Percentiles rank a stretch among this genome's conserved stretches.
Conservation (phyloP, 2,888 invertebrate genomes). For the Vanessa cardui region DNA sequence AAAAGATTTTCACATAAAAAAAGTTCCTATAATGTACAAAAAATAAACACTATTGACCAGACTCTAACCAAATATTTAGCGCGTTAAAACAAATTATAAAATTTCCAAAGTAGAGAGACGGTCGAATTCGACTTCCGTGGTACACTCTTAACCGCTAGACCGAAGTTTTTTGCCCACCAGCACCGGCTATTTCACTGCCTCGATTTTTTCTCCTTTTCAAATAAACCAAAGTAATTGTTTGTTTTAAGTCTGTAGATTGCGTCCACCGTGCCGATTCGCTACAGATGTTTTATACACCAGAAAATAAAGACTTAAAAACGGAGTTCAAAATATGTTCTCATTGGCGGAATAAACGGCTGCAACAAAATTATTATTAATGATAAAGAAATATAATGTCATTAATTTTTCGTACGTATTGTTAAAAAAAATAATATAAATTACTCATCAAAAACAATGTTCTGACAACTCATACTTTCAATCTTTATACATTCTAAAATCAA, state of each 20-base stretch:
- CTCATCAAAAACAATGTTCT: too few relatives aligned
- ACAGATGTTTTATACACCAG: conserved; percentile 68
- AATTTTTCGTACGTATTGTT: too few relatives aligned
- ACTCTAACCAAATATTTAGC: not conserved
- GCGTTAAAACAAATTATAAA: conserved; percentile 4
- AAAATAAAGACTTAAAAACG: conserved; percentile 76
- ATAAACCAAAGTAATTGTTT: conserved; percentile 82
- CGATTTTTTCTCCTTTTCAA: conserved; percentile 78
- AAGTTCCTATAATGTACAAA: too few relatives aligned
- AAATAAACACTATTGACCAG: too few relatives aligned
- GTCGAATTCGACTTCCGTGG: conserved; percentile 64
- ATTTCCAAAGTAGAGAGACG: conserved; percentile 42
- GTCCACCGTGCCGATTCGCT: conserved; percentile 73
- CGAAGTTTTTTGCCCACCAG: conserved; percentile 75
- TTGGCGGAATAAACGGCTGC: conserved; percentile 5
- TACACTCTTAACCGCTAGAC: conserved; percentile 54
- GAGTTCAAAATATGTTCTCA: conserved; percentile 28
- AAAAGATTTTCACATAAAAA: too few relatives aligned
- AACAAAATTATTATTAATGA: conserved; percentile 14
- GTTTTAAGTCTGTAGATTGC: conserved; percentile 79
- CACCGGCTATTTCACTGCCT: conserved; percentile 79
- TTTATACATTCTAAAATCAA: too few relatives aligned
- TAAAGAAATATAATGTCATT: not conserved
- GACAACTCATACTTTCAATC: too few relatives aligned
- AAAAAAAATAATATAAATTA: too few relatives aligned